Evolutionary conservation across 2,888 invertebrate genomes (phyloP).

Genomic region (Leptinotarsa juncta): DNA sequence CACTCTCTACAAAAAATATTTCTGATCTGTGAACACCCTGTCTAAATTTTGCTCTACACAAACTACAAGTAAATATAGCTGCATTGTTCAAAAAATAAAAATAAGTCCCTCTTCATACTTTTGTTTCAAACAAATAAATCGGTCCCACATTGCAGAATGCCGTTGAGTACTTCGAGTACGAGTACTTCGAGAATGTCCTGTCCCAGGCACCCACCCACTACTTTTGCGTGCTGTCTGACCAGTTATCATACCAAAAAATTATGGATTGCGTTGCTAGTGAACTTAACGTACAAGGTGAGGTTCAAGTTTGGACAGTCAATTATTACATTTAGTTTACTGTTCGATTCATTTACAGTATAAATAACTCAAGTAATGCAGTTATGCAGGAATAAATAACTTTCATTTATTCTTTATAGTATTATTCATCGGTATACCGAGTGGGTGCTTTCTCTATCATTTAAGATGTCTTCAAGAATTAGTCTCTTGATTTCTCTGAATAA

Average conservation of each 20-base stretch:
- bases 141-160: slow-evolving; percentile 1
- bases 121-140: neutral
- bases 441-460: neutral
- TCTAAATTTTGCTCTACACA: no score
- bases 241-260: slow-evolving; percentile 39
- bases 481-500: no score
- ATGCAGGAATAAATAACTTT: slow-evolving; percentile 15
- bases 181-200: slow-evolving; percentile 25
- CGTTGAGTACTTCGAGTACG: slow-evolving; percentile 17
- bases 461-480: no score
- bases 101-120: no score
- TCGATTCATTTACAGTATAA: slow-evolving; percentile 6
- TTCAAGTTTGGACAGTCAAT: slow-evolving; percentile 19
- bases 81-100: no score
- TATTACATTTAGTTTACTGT: neutral
- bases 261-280: slow-evolving; percentile 28
- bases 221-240: slow-evolving; percentile 33
- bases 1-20: no score
- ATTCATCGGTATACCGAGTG: neutral
- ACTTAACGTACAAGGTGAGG: slow-evolving; percentile 21
- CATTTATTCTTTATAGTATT: slow-evolving; percentile 3
- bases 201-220: slow-evolving; percentile 31
- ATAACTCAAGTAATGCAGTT: slow-evolving; percentile 10
- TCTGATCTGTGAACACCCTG: no score
- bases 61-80: no score